A percentile compares a stretch with the other conserved stretches of the same genome.
These are phyloP conservation scores for Mus caroli DNA, from an alignment of 2,797 vertebrate species.

Conservation along the genomic window DNA sequence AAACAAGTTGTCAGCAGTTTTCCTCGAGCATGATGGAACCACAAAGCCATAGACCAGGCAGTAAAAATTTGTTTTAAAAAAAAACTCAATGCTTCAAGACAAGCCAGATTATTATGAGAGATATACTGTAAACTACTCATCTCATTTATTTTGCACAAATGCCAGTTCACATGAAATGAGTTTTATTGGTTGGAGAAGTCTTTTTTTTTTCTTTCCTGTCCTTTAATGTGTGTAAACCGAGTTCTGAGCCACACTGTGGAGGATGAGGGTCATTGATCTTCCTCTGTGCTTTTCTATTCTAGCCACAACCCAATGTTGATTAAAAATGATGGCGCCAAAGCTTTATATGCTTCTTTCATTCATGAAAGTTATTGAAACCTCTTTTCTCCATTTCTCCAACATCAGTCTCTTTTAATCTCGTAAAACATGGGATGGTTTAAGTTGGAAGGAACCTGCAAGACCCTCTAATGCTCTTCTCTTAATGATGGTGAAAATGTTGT, in stretches of 20 bases:
- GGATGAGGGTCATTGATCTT: slow-evolving; percentile 58
- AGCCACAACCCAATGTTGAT: slow-evolving; percentile 70
- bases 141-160: slow-evolving; percentile 82
- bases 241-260: slow-evolving; percentile 55
- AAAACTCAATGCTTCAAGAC: slow-evolving; percentile 81
- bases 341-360: slow-evolving; percentile 59
- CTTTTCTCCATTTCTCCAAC: slow-evolving; percentile 56
- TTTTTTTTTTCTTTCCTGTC: slow-evolving; percentile 56
- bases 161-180: slow-evolving; percentile 81
- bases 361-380: slow-evolving; percentile 40
- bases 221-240: slow-evolving; percentile 72
- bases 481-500: slow-evolving; percentile 56
- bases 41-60: slow-evolving; percentile 80
- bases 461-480: slow-evolving; percentile 57
- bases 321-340: slow-evolving; percentile 50
- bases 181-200: slow-evolving; percentile 77
- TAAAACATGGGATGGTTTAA: slow-evolving; percentile 26
- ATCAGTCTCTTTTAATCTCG: slow-evolving; percentile 45
- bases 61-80: slow-evolving; percentile 77
- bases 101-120: slow-evolving; percentile 83
- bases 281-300: slow-evolving; percentile 70
- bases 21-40: slow-evolving; percentile 78
- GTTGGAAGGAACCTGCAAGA: slow-evolving; percentile 21
- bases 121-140: slow-evolving; percentile 81
- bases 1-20: slow-evolving; percentile 87